Percentiles rank a stretch among this genome's conserved stretches.
These are phyloP conservation scores for Resseliella maxima DNA, from an alignment of 2,888 invertebrate species.

Conservation along the genomic window DNA sequence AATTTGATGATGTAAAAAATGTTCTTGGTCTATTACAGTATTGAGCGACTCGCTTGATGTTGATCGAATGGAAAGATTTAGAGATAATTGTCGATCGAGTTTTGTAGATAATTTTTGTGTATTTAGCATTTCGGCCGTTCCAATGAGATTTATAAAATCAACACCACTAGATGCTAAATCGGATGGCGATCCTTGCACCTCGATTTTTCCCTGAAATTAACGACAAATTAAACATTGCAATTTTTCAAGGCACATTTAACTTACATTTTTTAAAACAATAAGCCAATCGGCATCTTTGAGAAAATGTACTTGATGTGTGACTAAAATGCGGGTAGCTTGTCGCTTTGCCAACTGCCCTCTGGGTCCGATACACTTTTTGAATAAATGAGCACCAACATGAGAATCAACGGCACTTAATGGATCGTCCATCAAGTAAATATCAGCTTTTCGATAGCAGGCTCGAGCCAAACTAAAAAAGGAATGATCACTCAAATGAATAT, in stretches of 20 bases:
- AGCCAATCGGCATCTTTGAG: slow-evolving; percentile 72
- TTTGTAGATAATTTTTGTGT: too few relatives aligned
- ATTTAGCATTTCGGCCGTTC: not conserved
- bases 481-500: too few relatives aligned
- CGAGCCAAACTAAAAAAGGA: slow-evolving; percentile 59
- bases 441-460: slow-evolving; percentile 69
- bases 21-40: too few relatives aligned
- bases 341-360: slow-evolving; percentile 68
- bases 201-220: slow-evolving; percentile 66
- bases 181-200: slow-evolving; percentile 68
- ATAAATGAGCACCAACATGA: slow-evolving; percentile 77
- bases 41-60: too few relatives aligned
- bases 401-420: slow-evolving; percentile 81
- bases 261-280: slow-evolving; percentile 72
- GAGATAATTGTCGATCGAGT: too few relatives aligned
- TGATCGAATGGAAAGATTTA: too few relatives aligned
- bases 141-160: not conserved
- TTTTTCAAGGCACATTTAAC: slow-evolving; percentile 68
- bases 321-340: slow-evolving; percentile 74
- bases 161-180: slow-evolving; percentile 67
- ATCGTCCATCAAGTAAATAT: slow-evolving; percentile 80
- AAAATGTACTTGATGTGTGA: slow-evolving; percentile 83
- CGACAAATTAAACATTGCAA: not conserved
- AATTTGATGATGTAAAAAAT: too few relatives aligned
- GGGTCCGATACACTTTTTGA: slow-evolving; percentile 73